Conservation (phyloP, 2,113 vertebrate genomes). For the Dromas ardeola region DNA sequence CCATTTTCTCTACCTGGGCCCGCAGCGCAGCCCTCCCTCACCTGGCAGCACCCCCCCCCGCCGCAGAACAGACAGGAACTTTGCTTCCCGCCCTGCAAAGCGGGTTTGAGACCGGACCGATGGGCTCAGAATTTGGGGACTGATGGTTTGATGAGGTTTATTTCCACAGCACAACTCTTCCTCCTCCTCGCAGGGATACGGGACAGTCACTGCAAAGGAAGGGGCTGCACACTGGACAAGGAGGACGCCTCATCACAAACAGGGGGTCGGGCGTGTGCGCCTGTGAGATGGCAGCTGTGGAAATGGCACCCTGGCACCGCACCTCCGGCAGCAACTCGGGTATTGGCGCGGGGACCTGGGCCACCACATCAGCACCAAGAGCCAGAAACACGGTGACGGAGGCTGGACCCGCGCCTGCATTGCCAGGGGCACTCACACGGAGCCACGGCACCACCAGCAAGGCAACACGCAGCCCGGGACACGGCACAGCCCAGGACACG, state of each 20-base stretch:
- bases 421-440: fast-evolving
- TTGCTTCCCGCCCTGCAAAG: neutral
- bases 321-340: neutral
- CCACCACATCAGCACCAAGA: neutral
- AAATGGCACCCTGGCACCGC: neutral
- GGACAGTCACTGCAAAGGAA: neutral
- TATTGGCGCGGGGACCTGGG: neutral
- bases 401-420: too few relatives aligned
- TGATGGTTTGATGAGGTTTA: neutral
- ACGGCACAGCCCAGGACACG: neutral
- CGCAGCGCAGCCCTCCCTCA: neutral
- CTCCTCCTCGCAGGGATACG: fast-evolving
- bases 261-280: neutral
- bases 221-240: neutral
- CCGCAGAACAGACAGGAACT: neutral
- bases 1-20: neutral
- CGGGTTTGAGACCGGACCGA: neutral
- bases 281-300: neutral
- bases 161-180: neutral
- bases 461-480: neutral
- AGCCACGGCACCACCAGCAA: neutral
- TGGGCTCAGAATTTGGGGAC: neutral
- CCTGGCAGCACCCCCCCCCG: too few relatives aligned
- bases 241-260: neutral
- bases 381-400: fast-evolving